Conservation (phyloP, 2,113 vertebrate species). For the Lanius collurio region DNA sequence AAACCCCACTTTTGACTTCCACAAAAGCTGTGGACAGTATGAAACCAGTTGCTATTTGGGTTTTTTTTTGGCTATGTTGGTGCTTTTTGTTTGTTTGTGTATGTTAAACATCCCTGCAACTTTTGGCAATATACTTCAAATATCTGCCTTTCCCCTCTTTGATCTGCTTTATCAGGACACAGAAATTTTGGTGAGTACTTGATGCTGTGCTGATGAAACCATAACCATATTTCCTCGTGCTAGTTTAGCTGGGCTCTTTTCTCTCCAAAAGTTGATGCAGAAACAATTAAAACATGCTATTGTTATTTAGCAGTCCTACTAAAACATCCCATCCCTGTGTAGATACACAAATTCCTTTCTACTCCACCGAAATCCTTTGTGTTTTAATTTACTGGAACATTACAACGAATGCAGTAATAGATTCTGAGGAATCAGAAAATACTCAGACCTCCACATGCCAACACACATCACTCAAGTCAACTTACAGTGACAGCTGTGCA, state of each 20-base stretch:
- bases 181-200: background rate
- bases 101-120: background rate
- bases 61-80: accelerated
- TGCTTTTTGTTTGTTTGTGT: background rate
- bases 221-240: background rate
- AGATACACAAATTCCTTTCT: background rate
- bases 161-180: background rate
- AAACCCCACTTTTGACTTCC: background rate
- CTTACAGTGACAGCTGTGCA: background rate
- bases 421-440: background rate
- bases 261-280: background rate
- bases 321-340: background rate
- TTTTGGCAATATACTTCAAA: background rate
- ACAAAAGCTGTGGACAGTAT: background rate
- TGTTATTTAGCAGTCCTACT: background rate
- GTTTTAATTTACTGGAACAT: background rate
- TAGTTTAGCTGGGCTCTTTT: background rate
- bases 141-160: background rate
- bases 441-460: background rate
- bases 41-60: background rate
- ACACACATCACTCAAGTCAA: background rate
- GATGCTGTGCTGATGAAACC: background rate
- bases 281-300: background rate
- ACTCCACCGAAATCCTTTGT: background rate
- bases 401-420: background rate